Base-by-base conservation (phyloP, 2,797 vertebrate species). In the Bothrops alternatus region DNA sequence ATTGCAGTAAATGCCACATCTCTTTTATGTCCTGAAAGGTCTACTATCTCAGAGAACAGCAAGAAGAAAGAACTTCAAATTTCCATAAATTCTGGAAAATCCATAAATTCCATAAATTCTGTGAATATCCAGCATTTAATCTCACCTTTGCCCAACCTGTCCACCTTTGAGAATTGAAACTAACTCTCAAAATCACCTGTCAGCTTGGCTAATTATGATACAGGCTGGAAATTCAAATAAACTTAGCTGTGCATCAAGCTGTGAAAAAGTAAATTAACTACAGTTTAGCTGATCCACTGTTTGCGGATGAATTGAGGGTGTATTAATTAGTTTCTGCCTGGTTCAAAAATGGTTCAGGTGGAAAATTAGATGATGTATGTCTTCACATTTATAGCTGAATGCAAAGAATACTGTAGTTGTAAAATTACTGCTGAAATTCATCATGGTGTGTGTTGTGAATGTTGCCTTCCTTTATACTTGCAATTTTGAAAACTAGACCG, bases 291-390 rank as follows among this genome's bases (percentile, higher is more conserved):
- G 3, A 18, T 87, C 14, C 25, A 37, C 55, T 26, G 5, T 58
- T 28, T 56, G 23, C 7, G 25, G 28, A n/a, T 86, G 14, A 25
- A 55, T 32, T 42, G 32, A 42, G 18, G 12, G 10, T 57, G 50
- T 14, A 37, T 87, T 42, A 91, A 65, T 73, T 42, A 47, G 86
- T 87, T 28, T 96, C 93, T 93, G 94, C 93, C 78, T 93, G 90
- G 93, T 85, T 92, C 95, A 94, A 94, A 97, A 96, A 94, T 94
- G 95, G 94, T 0, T 93, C 95, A 93, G 90, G 86, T 93, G 20
- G 5, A 37, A 14, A 65, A 69, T n/a, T 69, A 37, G 23, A 26
- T 5, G 11, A 25, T 55, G 55, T 20, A 20, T 56, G 57, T 57
- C 11, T 87, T n/a, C 14, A 55, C 28, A 87, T 56, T 56, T 87